These are phyloP conservation scores for Stichodactyla mertensii DNA, from an alignment of 64 coral and sea anemone species.

Conservation along the genomic window DNA sequence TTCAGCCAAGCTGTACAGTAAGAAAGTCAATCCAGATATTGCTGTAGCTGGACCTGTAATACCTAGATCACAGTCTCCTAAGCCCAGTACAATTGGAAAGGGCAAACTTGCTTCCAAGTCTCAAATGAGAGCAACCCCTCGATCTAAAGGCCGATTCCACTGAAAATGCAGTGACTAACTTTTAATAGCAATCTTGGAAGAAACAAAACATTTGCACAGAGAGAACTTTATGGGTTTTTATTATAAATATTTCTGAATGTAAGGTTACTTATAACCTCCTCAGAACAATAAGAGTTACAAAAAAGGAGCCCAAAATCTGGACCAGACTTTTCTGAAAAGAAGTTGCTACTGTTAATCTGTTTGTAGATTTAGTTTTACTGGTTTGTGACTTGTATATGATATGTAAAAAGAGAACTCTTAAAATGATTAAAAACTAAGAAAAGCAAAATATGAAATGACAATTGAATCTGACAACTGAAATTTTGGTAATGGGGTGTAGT, in stretches of 20 bases:
- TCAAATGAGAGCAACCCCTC: neutral
- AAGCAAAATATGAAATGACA: neutral
- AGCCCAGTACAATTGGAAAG: neutral
- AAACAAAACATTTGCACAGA: too few species aligned
- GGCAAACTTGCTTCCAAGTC: neutral
- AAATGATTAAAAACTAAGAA: neutral
- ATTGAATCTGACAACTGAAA: neutral
- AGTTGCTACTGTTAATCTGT: neutral
- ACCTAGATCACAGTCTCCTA: neutral
- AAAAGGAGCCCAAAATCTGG: neutral
- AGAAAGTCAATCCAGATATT: conserved; percentile 50
- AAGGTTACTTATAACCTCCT: neutral
- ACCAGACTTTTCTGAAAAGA: neutral
- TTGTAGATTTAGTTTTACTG: neutral
- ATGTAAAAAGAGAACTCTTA: neutral
- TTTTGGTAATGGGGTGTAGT: too few species aligned
- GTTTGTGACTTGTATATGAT: neutral
- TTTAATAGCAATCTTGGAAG: too few species aligned
- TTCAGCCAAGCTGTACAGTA: conserved; percentile 46
- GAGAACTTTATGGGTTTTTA: neutral
- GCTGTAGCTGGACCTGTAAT: neutral
- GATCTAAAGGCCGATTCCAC: neutral
- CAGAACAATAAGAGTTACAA: neutral
- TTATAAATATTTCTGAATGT: neutral
- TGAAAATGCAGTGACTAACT: neutral